A percentile compares a stretch with the other conserved stretches of the same genome.
Conservation (phyloP, 1,140 invertebrate species). For the Eupeodes corollae region DNA sequence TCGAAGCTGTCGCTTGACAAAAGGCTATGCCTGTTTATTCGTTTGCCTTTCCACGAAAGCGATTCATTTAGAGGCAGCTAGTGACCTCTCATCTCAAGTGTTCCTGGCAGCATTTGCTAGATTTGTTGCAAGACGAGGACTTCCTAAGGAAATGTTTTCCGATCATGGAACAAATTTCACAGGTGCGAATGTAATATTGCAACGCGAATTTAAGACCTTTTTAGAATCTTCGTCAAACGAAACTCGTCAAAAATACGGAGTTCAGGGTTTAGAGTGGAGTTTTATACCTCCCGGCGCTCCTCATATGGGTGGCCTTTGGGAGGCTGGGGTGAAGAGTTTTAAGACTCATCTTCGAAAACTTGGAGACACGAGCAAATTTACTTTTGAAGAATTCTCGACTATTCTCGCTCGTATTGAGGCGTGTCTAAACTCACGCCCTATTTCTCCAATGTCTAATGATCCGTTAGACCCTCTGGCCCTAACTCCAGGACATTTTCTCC, state of each 20-base stretch:
- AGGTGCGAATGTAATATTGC: no score
- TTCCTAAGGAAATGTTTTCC: constrained; percentile 7
- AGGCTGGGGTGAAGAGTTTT: no score
- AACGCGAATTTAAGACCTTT: background rate
- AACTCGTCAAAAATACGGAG: background rate
- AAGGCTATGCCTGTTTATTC: constrained; percentile 33
- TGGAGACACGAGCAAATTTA: background rate
- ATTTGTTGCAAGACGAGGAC: constrained; percentile 24
- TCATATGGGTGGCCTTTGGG: no score
- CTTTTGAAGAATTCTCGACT: constrained; percentile 4
- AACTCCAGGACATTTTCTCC: constrained; percentile 35
- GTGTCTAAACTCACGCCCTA: constrained; percentile 9
- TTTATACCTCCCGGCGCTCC: background rate
- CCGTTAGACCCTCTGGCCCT: constrained; percentile 14
- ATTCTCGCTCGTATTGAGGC: constrained; percentile 8
- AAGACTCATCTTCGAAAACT: background rate
- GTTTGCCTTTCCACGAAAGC: constrained; percentile 28
- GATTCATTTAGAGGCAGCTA: constrained; percentile 24
- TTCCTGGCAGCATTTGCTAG: constrained; percentile 31
- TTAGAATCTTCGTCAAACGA: no score
- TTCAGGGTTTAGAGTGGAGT: background rate
- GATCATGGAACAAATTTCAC: constrained; percentile 20
- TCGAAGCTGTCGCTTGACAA: constrained; percentile 10
- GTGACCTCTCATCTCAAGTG: constrained; percentile 20
- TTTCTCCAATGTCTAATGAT: constrained; percentile 7